Percentiles rank a stretch among this genome's conserved stretches.
Evolutionary conservation across 2,113 vertebrate species (phyloP).

Genomic region (Syngnathoides biaculeatus): DNA sequence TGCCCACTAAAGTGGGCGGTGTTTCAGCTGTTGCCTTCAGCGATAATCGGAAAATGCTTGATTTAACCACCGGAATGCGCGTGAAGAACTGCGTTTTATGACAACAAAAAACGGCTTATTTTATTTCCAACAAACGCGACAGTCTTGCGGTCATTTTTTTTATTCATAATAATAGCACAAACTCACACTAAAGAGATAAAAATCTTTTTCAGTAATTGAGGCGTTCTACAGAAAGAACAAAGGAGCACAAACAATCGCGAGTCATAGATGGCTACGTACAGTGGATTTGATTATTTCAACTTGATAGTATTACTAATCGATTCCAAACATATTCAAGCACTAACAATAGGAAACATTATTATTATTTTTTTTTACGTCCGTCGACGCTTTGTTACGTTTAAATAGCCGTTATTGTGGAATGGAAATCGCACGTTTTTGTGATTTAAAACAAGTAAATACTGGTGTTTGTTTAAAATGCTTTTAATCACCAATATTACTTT

Average conservation of each 20-base stretch:
- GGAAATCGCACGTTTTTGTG: not conserved
- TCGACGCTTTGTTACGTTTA: constrained; percentile 26
- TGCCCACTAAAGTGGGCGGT: not conserved
- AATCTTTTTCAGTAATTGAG: not conserved
- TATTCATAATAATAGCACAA: not conserved
- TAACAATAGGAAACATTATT: constrained; percentile 5
- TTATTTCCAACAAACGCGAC: not conserved
- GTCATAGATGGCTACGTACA: not conserved
- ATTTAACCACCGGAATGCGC: not conserved
- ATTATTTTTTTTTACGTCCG: not conserved
- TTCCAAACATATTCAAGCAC: not conserved
- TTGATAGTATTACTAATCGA: not conserved
- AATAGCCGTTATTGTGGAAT: constrained; percentile 5
- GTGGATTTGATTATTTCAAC: not conserved
- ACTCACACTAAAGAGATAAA: not conserved
- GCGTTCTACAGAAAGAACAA: not conserved
- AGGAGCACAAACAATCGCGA: not conserved
- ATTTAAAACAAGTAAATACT: not conserved
- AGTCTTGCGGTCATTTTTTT: not conserved
- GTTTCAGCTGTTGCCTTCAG: not conserved
- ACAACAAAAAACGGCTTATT: not conserved
- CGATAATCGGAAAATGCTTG: not conserved
- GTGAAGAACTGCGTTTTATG: not conserved
- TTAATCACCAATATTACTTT: not conserved
- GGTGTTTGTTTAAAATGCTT: constrained; percentile 13